phyloP scores from a whole-genome alignment of 1,140 invertebrate genomes.

The Caenorhabditis brenneri region DNA sequence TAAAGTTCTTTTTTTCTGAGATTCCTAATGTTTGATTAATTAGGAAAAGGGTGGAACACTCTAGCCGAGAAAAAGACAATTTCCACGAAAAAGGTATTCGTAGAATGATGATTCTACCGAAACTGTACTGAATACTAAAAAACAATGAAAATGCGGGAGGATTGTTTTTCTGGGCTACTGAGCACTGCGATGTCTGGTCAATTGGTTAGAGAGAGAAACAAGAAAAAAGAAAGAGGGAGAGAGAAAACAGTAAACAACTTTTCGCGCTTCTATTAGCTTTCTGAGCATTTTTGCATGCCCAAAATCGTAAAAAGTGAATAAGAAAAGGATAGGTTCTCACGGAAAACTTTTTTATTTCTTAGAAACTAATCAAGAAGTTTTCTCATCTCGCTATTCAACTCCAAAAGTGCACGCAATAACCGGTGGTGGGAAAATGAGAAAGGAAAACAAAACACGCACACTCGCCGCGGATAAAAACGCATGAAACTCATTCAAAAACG shows the following conservation, averaged over 20 bases:
- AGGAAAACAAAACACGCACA: not conserved
- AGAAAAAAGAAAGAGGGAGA: too few species aligned
- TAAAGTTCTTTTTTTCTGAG: slow-evolving; percentile 3
- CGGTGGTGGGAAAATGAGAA: not conserved
- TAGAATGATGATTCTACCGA: not conserved
- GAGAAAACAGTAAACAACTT: slow-evolving; percentile 10
- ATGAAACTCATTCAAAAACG: not conserved
- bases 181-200: slow-evolving; percentile 8
- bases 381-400: not conserved
- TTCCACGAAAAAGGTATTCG: not conserved
- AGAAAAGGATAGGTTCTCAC: too few species aligned
- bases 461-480: too few species aligned
- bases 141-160: not conserved
- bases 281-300: not conserved
- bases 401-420: not conserved
- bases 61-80: not conserved
- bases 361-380: too few species aligned
- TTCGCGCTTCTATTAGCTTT: not conserved
- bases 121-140: not conserved
- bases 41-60: not conserved
- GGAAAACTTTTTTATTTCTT: too few species aligned
- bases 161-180: not conserved
- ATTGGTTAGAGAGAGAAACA: not conserved
- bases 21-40: slow-evolving; percentile 11
- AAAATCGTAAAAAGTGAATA: not conserved